Percentiles rank a stretch among this genome's conserved stretches.
Conservation (phyloP, 2,113 vertebrate species). For the Speoplatyrhinus poulsoni region DNA sequence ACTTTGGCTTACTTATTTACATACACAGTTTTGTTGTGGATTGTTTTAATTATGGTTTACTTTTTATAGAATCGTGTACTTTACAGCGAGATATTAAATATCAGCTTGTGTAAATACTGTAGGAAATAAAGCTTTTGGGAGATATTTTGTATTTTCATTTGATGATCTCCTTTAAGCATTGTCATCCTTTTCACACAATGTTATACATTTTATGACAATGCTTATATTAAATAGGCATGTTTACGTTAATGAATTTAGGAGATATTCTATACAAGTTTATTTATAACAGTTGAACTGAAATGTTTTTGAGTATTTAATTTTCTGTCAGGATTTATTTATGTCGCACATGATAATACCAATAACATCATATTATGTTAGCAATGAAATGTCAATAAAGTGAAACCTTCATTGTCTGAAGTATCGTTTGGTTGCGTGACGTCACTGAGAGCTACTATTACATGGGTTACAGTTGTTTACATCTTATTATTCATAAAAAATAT, state of each 20-base stretch:
- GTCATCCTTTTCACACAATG: constrained; percentile 53
- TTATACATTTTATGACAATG: constrained; percentile 44
- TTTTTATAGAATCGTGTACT: constrained; percentile 26
- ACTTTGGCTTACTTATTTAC: constrained; percentile 23
- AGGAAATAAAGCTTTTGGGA: constrained; percentile 38
- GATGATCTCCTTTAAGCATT: constrained; percentile 32
- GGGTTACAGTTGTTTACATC: too few species aligned
- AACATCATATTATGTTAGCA: constrained; percentile 72
- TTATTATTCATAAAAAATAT: too few species aligned
- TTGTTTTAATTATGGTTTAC: not conserved
- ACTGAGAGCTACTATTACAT: too few species aligned
- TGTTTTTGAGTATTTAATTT: not conserved
- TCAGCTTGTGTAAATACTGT: constrained; percentile 64
- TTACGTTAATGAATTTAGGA: constrained; percentile 38
- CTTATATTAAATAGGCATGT: constrained; percentile 49
- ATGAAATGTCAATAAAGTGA: constrained; percentile 76
- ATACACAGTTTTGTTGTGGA: constrained; percentile 24
- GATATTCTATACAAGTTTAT: constrained; percentile 48
- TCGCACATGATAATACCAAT: constrained; percentile 60
- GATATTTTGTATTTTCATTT: constrained; percentile 63
- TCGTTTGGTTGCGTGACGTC: too few species aligned
- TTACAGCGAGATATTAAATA: constrained; percentile 29
- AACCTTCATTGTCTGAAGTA: constrained; percentile 25
- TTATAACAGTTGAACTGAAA: constrained; percentile 41
- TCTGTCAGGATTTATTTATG: constrained; percentile 61